Percentiles rank a stretch among this genome's conserved stretches.
Conservation (phyloP, 2,888 invertebrate genomes). For the Linnaemya vulpina region DNA sequence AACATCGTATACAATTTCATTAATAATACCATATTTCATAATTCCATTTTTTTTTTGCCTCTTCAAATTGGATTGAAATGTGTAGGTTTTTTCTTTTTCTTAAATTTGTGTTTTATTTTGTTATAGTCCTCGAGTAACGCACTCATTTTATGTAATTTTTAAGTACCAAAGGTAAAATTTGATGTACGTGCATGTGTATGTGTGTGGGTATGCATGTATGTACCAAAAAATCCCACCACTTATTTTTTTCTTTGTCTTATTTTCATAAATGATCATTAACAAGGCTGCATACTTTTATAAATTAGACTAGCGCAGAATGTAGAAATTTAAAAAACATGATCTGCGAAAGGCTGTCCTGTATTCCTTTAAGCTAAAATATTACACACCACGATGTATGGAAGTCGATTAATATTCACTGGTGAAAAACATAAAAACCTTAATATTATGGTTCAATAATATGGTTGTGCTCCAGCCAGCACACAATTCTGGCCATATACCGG, state of each 20-base stretch:
- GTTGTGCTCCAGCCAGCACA: too few species aligned
- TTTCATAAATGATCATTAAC: not conserved
- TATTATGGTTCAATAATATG: too few species aligned
- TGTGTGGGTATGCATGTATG: not conserved
- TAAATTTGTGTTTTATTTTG: not conserved
- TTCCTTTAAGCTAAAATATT: too few species aligned
- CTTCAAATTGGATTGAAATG: conserved; percentile 3
- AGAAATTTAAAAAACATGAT: too few species aligned
- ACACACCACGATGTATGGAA: too few species aligned
- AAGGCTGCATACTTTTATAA: too few species aligned
- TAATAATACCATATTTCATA: conserved; percentile 71
- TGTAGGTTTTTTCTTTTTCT: not conserved
- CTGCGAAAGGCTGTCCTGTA: too few species aligned
- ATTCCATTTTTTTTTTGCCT: conserved; percentile 22
- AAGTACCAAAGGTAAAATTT: not conserved
- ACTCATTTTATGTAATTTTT: conserved; percentile 1
- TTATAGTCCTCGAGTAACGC: not conserved
- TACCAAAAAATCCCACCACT: not conserved
- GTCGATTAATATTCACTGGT: too few species aligned
- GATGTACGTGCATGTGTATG: not conserved
- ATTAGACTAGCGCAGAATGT: too few species aligned
- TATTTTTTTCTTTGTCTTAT: not conserved
- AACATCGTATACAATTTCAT: conserved; percentile 69
- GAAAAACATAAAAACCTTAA: too few species aligned
- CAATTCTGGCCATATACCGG: too few species aligned